phyloP scores from a whole-genome alignment of 1,140 invertebrate genomes.

The Propsilocerus akamusi region DNA sequence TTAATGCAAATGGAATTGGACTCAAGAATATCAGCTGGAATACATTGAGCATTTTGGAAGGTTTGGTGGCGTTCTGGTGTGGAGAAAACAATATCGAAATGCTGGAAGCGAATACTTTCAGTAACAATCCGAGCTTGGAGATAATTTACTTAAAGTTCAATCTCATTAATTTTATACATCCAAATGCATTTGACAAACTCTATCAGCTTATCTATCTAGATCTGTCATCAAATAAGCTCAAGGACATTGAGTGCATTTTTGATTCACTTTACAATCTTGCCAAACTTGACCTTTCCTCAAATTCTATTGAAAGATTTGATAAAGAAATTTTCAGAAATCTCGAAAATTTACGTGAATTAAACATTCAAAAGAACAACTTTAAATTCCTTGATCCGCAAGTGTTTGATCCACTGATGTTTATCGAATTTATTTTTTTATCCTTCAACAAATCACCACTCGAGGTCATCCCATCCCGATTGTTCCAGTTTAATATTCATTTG shows the following conservation, averaged over 20 bases:
- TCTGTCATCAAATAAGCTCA: background rate
- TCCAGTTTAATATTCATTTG: background rate
- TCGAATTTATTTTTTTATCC: background rate
- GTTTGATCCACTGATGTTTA: background rate
- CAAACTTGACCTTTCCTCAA: background rate
- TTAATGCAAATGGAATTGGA: background rate
- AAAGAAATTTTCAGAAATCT: background rate
- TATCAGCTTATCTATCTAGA: background rate
- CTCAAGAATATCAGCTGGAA: background rate
- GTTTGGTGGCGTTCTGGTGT: background rate
- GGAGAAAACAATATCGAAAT: background rate
- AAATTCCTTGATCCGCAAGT: background rate
- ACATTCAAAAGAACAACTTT: background rate
- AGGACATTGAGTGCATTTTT: background rate
- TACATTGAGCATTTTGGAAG: background rate
- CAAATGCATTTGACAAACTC: background rate
- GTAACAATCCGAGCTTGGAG: background rate
- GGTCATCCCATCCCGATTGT: background rate
- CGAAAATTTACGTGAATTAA: background rate
- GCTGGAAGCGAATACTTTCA: background rate
- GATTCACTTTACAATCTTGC: background rate
- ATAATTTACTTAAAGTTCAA: background rate
- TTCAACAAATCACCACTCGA: background rate
- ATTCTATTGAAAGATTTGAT: background rate
- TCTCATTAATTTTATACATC: background rate